Base-by-base conservation (phyloP, 2,113 vertebrate species). In the Oryzias curvinotus region DNA sequence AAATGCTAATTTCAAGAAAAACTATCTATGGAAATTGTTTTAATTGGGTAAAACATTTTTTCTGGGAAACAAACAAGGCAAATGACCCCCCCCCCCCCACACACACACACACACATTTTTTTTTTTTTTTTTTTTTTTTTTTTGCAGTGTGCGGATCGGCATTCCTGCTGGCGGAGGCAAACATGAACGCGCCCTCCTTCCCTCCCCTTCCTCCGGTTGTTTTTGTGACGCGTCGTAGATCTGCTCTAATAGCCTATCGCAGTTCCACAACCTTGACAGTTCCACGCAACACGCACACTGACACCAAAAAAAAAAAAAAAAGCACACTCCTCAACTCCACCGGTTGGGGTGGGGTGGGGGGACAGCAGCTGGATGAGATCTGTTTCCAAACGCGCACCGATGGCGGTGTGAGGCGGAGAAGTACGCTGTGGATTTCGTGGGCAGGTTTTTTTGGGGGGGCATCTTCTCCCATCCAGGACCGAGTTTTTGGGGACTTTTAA, bases 341-440 rank as follows among this genome's bases (percentile, higher is more conserved):
- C 30, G 48, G 53, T 48, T 72, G 53, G 62, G 59, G 63, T 47
- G 57, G 54, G 64, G 44, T 36, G 57, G 53, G 62, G n/a, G 59
- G 30, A 57, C 3, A 71, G 62, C 54, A 5, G 76, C 58, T 75
- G 60, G 78, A 78, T 80, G 73, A 83, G 85, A 86, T 88, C 83
- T 79, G 85, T 78, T 73, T 81, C 77, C 75, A 85, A 78, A 81
- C 78, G 80, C 83, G 85, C 87, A 83, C 83, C 74, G 83, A 83
- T 85, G 83, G 81, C 83, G 77, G 62, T 69, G 71, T 86, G 78
- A 85, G 68, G 77, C 76, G 72, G 57, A 78, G 68, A 66, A 64
- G 59, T 48, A 66, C 52, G 73, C 62, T 43, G 58, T 77, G 87
- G 79, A 69, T 80, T 78, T 68, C 30, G 62, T 72, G 57, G 50